Percentiles rank a stretch among this genome's conserved stretches.
Evolutionary conservation across 2,888 invertebrate genomes (phyloP).

Genomic region (Anoncus sp.): DNA sequence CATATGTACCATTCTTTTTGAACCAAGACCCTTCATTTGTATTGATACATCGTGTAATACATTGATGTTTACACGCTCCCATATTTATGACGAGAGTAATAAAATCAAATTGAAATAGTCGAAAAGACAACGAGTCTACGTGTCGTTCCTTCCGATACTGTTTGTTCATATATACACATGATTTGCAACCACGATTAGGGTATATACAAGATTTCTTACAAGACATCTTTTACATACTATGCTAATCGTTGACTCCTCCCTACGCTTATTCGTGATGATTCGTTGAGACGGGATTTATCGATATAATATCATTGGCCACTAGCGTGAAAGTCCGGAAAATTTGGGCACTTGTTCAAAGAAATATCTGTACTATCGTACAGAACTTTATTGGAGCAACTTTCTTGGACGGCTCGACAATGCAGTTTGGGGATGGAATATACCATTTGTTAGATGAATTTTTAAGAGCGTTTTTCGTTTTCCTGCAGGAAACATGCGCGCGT

Average conservation of each 20-base stretch:
- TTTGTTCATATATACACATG: not conserved
- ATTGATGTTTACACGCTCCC: not conserved
- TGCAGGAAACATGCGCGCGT: no score
- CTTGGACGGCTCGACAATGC: no score
- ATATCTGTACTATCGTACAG: not conserved
- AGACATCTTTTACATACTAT: constrained; percentile 13
- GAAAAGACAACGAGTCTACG: not conserved
- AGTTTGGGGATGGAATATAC: no score
- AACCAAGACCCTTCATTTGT: not conserved
- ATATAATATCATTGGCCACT: not conserved
- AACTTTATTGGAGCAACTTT: no score
- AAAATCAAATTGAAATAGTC: not conserved
- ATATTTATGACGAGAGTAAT: not conserved
- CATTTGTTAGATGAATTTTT: no score
- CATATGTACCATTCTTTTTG: not conserved
- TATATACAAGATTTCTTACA: not conserved
- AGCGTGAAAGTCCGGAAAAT: not conserved
- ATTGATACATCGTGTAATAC: not conserved
- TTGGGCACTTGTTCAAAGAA: not conserved
- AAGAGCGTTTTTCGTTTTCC: no score
- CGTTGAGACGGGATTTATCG: constrained; percentile 17
- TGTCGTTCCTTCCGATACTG: not conserved
- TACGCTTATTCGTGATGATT: constrained; percentile 13
- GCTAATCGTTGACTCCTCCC: constrained; percentile 32
- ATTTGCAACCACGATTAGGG: not conserved